Conservation (phyloP, 2,888 invertebrate genomes). For the Terebella lapidaria region DNA sequence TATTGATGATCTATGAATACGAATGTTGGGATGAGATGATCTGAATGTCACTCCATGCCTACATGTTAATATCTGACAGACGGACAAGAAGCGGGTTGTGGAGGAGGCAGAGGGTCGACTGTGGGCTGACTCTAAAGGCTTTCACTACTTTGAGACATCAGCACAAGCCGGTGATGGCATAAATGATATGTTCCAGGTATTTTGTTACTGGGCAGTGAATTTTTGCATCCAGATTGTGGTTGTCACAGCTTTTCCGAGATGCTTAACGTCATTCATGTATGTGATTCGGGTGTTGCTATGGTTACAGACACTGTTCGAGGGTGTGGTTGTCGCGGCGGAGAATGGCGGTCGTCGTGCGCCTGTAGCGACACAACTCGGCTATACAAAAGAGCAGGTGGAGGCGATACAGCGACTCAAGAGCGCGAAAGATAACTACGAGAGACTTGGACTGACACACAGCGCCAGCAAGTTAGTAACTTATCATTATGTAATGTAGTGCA, state of each 20-base stretch:
- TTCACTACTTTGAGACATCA: conserved; percentile 52
- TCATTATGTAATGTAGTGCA: too few species aligned
- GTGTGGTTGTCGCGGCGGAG: conserved; percentile 44
- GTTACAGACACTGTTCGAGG: conserved; percentile 48
- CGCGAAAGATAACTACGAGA: conserved; percentile 49
- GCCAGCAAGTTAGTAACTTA: conserved; percentile 41
- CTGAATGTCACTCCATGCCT: too few species aligned
- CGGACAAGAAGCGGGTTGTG: conserved; percentile 42
- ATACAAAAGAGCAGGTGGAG: conserved; percentile 52
- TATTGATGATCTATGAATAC: too few species aligned
- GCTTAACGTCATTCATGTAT: too few species aligned
- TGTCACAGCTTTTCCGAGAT: too few species aligned
- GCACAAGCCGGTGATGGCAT: conserved; percentile 51
- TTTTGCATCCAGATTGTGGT: too few species aligned
- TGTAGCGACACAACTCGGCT: conserved; percentile 46
- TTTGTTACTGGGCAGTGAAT: too few species aligned
- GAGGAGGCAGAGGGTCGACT: conserved; percentile 48
- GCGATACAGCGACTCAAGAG: conserved; percentile 50
- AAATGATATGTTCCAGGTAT: conserved; percentile 51
- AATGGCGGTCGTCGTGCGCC: conserved; percentile 46
- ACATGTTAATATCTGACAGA: too few species aligned
- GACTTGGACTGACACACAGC: conserved; percentile 43
- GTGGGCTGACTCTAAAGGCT: conserved; percentile 51
- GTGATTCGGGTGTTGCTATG: too few species aligned
- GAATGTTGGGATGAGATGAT: too few species aligned